Percentiles rank a stretch among this genome's conserved stretches.
These are phyloP conservation scores for Tenthredo distinguenda DNA, from an alignment of 2,888 invertebrate genomes.

Conservation along the genomic window DNA sequence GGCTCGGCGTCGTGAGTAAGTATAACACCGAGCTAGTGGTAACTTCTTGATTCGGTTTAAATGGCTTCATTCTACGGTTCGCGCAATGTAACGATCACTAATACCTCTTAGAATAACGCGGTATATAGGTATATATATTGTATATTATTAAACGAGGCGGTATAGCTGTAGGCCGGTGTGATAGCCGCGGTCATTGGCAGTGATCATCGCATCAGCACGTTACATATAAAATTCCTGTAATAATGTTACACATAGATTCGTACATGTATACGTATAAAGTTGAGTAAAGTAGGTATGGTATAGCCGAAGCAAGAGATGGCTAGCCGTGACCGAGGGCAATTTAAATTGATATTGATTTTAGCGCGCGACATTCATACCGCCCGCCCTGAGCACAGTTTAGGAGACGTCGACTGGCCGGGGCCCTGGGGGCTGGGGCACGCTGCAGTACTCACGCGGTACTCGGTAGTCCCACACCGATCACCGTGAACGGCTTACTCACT, in stretches of 20 bases:
- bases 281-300: not conserved
- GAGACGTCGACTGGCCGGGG: not conserved
- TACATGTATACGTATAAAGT: not conserved
- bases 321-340: slow-evolving; percentile 49
- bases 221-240: not conserved
- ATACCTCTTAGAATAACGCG: not conserved
- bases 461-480: slow-evolving; percentile 28
- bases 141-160: not conserved
- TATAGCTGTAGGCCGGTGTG: not conserved
- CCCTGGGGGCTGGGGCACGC: slow-evolving; percentile 7
- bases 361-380: slow-evolving; percentile 54
- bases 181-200: slow-evolving; percentile 43
- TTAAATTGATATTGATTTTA: slow-evolving; percentile 71
- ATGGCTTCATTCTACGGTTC: slow-evolving; percentile 3
- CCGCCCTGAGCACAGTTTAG: slow-evolving; percentile 30
- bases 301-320: not conserved
- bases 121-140: not conserved
- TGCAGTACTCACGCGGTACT: slow-evolving; percentile 32
- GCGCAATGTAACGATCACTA: not conserved
- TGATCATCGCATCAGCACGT: slow-evolving; percentile 1
- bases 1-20: not conserved
- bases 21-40: not conserved
- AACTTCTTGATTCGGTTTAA: slow-evolving; percentile 4
- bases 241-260: not conserved
- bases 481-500: not conserved